A percentile compares a stretch with the other conserved stretches of the same genome.
Evolutionary conservation across 1,140 invertebrate species (phyloP).

Genomic region (Asobara japonica): DNA sequence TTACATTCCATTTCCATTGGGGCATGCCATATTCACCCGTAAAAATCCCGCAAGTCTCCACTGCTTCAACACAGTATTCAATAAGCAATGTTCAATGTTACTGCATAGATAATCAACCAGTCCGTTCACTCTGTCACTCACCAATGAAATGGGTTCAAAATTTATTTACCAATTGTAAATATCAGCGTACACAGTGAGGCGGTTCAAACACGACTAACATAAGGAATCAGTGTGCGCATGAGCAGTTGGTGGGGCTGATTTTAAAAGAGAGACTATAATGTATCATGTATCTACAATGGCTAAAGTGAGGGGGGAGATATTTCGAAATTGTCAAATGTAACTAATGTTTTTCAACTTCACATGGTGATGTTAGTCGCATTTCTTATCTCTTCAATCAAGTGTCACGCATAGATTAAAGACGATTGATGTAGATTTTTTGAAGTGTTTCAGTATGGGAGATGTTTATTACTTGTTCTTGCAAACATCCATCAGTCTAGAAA

Average conservation of each 20-base stretch:
- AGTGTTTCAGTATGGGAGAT: too few species aligned
- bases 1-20: slow-evolving; percentile 49
- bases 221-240: background rate
- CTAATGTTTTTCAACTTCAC: background rate
- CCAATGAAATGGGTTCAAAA: background rate
- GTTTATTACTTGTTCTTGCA: too few species aligned
- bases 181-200: background rate
- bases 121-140: background rate
- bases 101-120: background rate
- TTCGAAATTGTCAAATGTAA: background rate
- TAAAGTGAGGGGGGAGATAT: background rate
- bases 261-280: background rate
- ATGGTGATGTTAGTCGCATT: too few species aligned
- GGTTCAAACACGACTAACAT: background rate
- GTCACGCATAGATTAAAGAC: too few species aligned
- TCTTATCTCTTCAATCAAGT: too few species aligned
- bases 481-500: too few species aligned
- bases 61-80: too few species aligned
- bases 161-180: background rate
- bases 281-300: background rate
- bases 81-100: too few species aligned
- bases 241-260: background rate
- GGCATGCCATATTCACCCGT: slow-evolving; percentile 47
- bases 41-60: too few species aligned
- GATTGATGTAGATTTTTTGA: too few species aligned